Evolutionary conservation across 2,113 vertebrate genomes (phyloP).

Genomic region (Amazona guildingii): DNA sequence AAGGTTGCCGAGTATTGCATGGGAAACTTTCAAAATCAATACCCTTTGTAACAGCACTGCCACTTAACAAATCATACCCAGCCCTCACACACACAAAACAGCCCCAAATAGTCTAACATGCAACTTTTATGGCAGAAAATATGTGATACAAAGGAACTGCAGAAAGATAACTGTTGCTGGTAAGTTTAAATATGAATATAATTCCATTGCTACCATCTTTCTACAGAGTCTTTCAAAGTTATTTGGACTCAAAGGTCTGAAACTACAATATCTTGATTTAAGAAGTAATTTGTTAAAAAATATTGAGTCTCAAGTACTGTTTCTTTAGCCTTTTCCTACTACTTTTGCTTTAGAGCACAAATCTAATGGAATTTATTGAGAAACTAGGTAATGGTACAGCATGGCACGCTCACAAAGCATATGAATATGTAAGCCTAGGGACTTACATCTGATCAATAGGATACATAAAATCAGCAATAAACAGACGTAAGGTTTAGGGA

Average conservation of each 20-base stretch:
- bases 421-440: not conserved
- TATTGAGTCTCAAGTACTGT: not conserved
- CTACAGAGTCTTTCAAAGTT: not conserved
- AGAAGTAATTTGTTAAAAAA: not conserved
- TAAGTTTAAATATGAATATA: not conserved
- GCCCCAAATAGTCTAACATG: not conserved
- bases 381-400: not conserved
- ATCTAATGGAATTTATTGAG: not conserved
- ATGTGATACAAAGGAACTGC: not conserved
- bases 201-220: not conserved
- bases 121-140: not conserved
- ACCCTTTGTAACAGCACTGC: constrained; percentile 20
- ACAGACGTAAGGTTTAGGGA: not conserved
- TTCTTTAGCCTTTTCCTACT: not conserved
- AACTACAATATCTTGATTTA: not conserved
- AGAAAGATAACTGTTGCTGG: not conserved
- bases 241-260: not conserved
- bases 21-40: constrained; percentile 33
- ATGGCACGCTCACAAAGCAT: not conserved
- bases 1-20: not conserved
- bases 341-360: not conserved
- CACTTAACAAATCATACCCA: constrained; percentile 10
- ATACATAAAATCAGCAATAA: not conserved
- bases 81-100: not conserved
- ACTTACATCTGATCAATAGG: not conserved